Base-by-base conservation (phyloP, 2,888 invertebrate genomes). In the Drosophila peninsularis region DNA sequence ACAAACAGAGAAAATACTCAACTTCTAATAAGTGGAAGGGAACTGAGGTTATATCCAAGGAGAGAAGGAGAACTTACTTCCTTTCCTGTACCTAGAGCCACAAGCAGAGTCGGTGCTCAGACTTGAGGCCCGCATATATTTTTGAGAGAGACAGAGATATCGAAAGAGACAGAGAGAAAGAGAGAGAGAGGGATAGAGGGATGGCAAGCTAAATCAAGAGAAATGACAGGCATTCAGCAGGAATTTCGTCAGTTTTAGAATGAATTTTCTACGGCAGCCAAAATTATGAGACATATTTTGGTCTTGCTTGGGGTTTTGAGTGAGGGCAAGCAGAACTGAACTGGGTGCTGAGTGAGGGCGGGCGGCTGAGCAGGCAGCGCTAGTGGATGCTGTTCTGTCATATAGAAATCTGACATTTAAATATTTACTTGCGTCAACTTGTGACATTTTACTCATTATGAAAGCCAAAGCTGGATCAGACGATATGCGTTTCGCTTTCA, bases 381-480 rank as follows among this genome's bases (percentile, higher is more conserved):
- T 11, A 37, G 52, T 52, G 24, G 14, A 5, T 44, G 45, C 36
- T 34, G 44, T 72, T 64, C 65, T 62, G 63, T 64, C 77, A 77
- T 77, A 82, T 82, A 71, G 86, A 82, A 90, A 90, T 90, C 90
- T 88, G 88, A 89, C 91, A 90, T 90, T 90, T 90, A 90, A 90
- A 90, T 90, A 90, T 91, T 90, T 90, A 88, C 90, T 90, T 84
- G 83, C 84, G 82, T 90, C 87, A 88, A 88, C 82, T 90, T 90
- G 78, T 91, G 88, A 90, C 89, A 88, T 90, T 90, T 88, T 80
- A 89, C 85, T 85, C 85, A 85, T 85, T 85, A 85, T 65, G 60
- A 68, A 69, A 71, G 69, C 53, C 66, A 67, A 65, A 69, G 66
- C 52, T 54, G 62, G 39, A 64, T 53, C 62, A 47, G 24, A 42